Evolutionary conservation across 2,797 vertebrate species (phyloP).

Genomic region (Typhlichthys subterraneus): DNA sequence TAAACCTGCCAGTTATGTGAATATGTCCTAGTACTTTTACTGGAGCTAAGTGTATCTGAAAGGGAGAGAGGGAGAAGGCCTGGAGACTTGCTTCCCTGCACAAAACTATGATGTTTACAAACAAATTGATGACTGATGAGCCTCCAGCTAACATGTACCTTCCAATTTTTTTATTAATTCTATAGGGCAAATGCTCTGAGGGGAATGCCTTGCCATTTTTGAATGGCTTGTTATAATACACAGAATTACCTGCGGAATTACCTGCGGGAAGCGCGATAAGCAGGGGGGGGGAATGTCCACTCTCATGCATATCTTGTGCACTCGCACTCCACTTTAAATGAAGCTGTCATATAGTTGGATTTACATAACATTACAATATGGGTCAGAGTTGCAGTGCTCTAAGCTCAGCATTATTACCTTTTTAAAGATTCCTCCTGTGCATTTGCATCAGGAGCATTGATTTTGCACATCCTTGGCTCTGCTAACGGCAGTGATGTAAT

Average conservation of each 20-base stretch:
- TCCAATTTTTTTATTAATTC: constrained; percentile 62
- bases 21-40: constrained; percentile 59
- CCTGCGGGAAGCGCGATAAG: constrained; percentile 56
- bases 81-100: constrained; percentile 70
- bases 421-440: constrained; percentile 71
- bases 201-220: constrained; percentile 64
- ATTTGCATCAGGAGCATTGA: constrained; percentile 71
- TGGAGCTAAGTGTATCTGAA: constrained; percentile 30
- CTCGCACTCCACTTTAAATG: constrained; percentile 9
- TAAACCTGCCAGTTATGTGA: constrained; percentile 32
- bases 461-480: constrained; percentile 69
- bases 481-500: constrained; percentile 72
- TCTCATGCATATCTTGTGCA: too few species aligned
- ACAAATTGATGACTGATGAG: constrained; percentile 80
- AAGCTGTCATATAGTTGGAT: constrained; percentile 68
- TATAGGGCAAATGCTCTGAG: constrained; percentile 54
- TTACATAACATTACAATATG: constrained; percentile 80
- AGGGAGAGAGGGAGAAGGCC: constrained; percentile 19
- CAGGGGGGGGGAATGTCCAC: constrained; percentile 4
- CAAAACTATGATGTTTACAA: constrained; percentile 82
- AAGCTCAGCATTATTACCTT: constrained; percentile 74
- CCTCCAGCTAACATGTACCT: constrained; percentile 64
- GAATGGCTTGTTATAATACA: constrained; percentile 70
- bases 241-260: constrained; percentile 74
- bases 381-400: constrained; percentile 60